These are phyloP conservation scores for Drosophila yooni DNA, from an alignment of 2,888 invertebrate genomes.

Conservation along the genomic window DNA sequence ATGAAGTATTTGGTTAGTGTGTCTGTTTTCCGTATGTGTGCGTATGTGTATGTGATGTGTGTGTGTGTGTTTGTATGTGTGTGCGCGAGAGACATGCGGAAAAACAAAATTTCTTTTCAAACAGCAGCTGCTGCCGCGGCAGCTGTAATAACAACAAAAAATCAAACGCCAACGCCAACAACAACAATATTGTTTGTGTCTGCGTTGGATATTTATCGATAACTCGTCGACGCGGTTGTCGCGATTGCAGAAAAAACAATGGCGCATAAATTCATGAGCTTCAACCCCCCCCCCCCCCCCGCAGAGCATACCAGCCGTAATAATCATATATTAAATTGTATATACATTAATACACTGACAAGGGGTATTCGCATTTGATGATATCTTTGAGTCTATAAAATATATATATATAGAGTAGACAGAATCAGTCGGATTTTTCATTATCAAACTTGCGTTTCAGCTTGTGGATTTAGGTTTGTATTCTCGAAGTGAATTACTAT, in stretches of 20 bases:
- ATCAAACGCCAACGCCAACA: slow-evolving; percentile 19
- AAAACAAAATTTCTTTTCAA: slow-evolving; percentile 66
- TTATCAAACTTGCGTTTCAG: background rate
- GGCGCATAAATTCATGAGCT: slow-evolving; percentile 68
- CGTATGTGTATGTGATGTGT: background rate
- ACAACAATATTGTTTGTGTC: slow-evolving; percentile 70
- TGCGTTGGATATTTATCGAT: slow-evolving; percentile 71
- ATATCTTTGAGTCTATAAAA: background rate
- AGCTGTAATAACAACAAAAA: slow-evolving; percentile 30
- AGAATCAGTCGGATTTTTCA: background rate
- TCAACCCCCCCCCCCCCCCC: slow-evolving; percentile 4
- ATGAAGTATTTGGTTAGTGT: slow-evolving; percentile 68
- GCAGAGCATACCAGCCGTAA: slow-evolving; percentile 50
- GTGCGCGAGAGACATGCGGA: slow-evolving; percentile 57
- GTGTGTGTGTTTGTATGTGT: slow-evolving; percentile 26
- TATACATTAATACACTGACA: background rate
- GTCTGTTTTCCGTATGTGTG: slow-evolving; percentile 8
- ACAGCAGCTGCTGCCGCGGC: slow-evolving; percentile 42
- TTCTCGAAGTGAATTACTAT: background rate
- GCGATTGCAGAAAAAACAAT: slow-evolving; percentile 40
- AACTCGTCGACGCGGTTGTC: slow-evolving; percentile 55
- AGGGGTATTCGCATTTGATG: background rate
- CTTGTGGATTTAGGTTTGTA: background rate
- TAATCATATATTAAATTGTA: slow-evolving; percentile 72
- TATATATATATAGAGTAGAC: background rate